Conservation (phyloP, 2,888 invertebrate genomes). For the Plagiodera versicolora region DNA sequence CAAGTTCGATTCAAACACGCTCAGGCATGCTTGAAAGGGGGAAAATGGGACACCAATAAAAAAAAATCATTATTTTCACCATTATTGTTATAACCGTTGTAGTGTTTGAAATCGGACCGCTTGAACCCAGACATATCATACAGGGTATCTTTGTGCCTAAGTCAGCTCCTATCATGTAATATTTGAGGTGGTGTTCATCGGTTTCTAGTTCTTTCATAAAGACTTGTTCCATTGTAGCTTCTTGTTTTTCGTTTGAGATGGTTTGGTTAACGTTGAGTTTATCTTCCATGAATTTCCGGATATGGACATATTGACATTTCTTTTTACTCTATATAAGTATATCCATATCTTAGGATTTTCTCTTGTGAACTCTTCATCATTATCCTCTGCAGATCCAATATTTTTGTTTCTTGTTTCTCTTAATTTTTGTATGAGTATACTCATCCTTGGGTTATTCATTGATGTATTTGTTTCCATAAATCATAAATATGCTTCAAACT, state of each 20-base stretch:
- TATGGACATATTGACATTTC: not conserved
- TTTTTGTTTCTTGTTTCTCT: too few species aligned
- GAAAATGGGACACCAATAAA: too few species aligned
- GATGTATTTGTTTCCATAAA: too few species aligned
- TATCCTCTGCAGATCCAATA: not conserved
- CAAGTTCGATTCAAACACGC: too few species aligned
- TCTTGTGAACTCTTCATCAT: too few species aligned
- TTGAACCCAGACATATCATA: not conserved
- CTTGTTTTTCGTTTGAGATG: not conserved
- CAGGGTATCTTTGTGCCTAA: not conserved
- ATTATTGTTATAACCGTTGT: not conserved
- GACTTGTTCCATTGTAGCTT: not conserved
- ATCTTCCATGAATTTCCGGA: not conserved
- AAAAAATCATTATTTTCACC: too few species aligned
- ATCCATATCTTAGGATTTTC: too few species aligned
- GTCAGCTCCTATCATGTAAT: not conserved
- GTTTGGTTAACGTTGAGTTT: constrained; percentile 1
- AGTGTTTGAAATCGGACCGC: not conserved
- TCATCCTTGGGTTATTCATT: too few species aligned
- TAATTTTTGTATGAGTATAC: too few species aligned
- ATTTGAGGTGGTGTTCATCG: not conserved
- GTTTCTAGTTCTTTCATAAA: not conserved
- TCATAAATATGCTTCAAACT: too few species aligned
- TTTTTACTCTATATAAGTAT: too few species aligned
- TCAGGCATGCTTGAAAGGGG: too few species aligned